Evolutionary conservation across 2,113 vertebrate genomes (phyloP).

Genomic region (Herpetotheres cachinnans): DNA sequence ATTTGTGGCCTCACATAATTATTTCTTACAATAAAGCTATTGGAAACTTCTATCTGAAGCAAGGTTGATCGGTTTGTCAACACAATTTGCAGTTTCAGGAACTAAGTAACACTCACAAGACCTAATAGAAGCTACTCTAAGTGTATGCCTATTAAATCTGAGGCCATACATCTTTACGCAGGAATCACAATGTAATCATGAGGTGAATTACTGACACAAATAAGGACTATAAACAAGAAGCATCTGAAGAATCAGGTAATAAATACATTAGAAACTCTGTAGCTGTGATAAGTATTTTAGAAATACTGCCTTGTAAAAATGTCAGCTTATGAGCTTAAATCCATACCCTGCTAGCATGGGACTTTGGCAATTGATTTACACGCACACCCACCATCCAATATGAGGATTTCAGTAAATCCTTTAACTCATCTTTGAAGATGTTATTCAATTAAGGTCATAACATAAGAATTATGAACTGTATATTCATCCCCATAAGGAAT

Average conservation of each 20-base stretch:
- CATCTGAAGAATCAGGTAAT: neutral
- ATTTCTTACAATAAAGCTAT: constrained; percentile 26
- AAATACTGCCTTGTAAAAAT: neutral
- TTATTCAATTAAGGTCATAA: neutral
- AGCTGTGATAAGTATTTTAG: neutral
- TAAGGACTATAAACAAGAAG: neutral
- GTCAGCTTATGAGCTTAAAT: neutral
- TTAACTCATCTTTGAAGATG: neutral
- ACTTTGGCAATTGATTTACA: neutral
- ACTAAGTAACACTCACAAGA: neutral
- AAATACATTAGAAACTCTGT: neutral
- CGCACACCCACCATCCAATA: neutral
- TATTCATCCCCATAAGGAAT: neutral
- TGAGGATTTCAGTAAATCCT: neutral
- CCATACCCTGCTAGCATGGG: neutral
- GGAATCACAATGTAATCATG: constrained; percentile 12
- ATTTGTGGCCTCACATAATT: neutral
- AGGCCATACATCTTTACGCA: neutral
- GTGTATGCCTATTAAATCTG: neutral
- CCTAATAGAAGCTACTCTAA: neutral
- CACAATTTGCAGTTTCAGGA: neutral
- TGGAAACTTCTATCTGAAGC: neutral
- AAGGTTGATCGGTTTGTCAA: constrained; percentile 1
- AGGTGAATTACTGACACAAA: neutral
- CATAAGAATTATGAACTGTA: neutral